A percentile compares a stretch with the other conserved stretches of the same genome.
Conservation (phyloP, 1,140 invertebrate species). For the Frieseomelitta varia region DNA sequence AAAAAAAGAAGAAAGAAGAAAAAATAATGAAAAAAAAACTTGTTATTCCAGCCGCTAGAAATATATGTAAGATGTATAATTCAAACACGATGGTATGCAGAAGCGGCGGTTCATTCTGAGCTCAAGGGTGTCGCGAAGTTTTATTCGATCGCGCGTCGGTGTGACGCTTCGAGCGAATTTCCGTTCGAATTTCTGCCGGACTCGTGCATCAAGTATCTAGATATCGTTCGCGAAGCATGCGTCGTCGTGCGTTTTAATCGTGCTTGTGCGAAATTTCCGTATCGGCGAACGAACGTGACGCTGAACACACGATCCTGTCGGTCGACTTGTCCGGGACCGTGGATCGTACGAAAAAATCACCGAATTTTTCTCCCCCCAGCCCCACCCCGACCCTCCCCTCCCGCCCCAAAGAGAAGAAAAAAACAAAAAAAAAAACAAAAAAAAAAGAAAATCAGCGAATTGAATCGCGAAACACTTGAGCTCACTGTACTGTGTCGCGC, state of each 20-base stretch:
- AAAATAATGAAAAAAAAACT: slow-evolving; percentile 56
- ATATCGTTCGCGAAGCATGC: neutral
- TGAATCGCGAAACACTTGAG: slow-evolving; percentile 37
- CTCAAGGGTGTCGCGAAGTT: slow-evolving; percentile 26
- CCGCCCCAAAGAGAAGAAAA: neutral
- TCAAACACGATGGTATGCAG: slow-evolving; percentile 33
- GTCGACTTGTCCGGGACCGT: neutral
- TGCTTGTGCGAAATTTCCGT: no score
- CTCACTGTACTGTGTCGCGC: slow-evolving; percentile 25
- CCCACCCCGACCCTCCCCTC: neutral
- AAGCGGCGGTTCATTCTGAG: slow-evolving; percentile 36
- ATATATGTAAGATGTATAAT: slow-evolving; percentile 63
- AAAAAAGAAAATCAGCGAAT: neutral
- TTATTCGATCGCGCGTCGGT: neutral
- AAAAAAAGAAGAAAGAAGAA: slow-evolving; percentile 34
- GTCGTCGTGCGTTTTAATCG: no score
- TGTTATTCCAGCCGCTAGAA: slow-evolving; percentile 71
- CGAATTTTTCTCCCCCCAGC: neutral
- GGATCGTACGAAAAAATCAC: neutral
- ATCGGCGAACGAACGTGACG: neutral
- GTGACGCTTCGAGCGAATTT: neutral
- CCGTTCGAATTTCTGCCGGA: neutral
- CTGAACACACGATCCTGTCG: neutral
- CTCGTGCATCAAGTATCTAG: neutral
- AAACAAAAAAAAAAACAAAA: neutral